Conservation (phyloP, 1,140 invertebrate species). For the Drosophila santomea region DNA sequence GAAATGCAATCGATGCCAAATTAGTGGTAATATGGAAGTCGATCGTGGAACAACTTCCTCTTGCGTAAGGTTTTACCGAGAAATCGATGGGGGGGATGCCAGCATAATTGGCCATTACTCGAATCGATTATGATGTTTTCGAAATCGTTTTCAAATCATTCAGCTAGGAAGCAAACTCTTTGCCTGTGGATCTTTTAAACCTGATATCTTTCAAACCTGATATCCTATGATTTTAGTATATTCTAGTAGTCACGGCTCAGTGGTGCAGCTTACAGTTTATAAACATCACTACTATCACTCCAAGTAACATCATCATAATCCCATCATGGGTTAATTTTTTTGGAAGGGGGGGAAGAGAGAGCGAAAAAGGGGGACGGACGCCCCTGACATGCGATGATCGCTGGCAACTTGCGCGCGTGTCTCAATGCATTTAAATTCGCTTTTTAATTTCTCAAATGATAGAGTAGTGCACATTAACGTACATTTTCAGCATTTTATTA, state of each 20-base stretch:
- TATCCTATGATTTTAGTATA: no score
- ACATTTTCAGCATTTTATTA: conserved; percentile 49
- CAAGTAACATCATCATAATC: no score
- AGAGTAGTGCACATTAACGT: conserved; percentile 50
- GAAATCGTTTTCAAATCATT: background rate
- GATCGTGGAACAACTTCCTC: conserved; percentile 17
- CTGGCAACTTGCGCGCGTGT: conserved; percentile 47
- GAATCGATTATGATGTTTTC: conserved; percentile 15
- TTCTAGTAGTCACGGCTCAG: no score
- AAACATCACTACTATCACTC: no score
- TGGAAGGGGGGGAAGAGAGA: background rate
- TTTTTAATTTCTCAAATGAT: conserved; percentile 61
- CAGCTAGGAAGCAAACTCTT: no score
- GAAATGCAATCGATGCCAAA: conserved; percentile 31
- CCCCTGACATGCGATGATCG: conserved; percentile 28
- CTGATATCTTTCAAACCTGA: background rate
- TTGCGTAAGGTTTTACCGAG: conserved; percentile 29
- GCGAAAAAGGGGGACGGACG: background rate
- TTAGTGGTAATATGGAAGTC: conserved; percentile 26
- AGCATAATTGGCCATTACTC: conserved; percentile 5
- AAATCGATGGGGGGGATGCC: conserved; percentile 13
- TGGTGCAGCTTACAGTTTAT: no score
- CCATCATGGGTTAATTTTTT: conserved; percentile 8
- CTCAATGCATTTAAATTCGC: conserved; percentile 69
- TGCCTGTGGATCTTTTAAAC: background rate